phyloP scores from a whole-genome alignment of 2,113 vertebrate species.

The Balaeniceps rex region DNA sequence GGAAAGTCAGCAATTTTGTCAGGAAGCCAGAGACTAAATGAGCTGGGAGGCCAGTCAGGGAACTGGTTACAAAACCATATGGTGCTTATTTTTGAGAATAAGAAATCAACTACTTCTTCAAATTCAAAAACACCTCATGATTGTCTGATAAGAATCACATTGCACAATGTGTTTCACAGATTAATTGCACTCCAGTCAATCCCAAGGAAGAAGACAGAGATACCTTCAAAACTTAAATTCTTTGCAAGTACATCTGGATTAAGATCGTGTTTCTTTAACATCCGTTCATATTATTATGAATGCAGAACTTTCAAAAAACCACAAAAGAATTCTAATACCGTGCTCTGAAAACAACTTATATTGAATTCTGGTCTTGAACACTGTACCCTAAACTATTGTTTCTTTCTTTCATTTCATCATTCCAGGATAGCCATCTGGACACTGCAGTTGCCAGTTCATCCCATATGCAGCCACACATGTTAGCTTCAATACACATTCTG shows the following conservation, averaged over 20 bases:
- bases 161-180: slow-evolving; percentile 25
- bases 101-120: slow-evolving; percentile 53
- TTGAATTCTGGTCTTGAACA: slow-evolving; percentile 14
- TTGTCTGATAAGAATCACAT: slow-evolving; percentile 45
- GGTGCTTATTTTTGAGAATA: slow-evolving; percentile 67
- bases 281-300: neutral
- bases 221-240: neutral
- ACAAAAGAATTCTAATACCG: neutral
- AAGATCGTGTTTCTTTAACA: neutral
- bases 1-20: slow-evolving; percentile 49
- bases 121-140: slow-evolving; percentile 50
- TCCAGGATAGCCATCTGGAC: slow-evolving; percentile 27
- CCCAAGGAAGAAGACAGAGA: neutral
- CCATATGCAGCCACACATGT: neutral
- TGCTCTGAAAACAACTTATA: neutral
- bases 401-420: neutral
- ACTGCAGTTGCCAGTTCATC: neutral
- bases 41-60: slow-evolving; percentile 46
- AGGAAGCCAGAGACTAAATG: slow-evolving; percentile 52
- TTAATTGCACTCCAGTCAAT: slow-evolving; percentile 22
- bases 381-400: neutral
- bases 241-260: neutral
- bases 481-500: neutral
- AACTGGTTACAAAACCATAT: slow-evolving; percentile 59
- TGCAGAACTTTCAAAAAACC: neutral